phyloP scores from a whole-genome alignment of 2,113 vertebrate genomes.

The Proterorhinus semilunaris region DNA sequence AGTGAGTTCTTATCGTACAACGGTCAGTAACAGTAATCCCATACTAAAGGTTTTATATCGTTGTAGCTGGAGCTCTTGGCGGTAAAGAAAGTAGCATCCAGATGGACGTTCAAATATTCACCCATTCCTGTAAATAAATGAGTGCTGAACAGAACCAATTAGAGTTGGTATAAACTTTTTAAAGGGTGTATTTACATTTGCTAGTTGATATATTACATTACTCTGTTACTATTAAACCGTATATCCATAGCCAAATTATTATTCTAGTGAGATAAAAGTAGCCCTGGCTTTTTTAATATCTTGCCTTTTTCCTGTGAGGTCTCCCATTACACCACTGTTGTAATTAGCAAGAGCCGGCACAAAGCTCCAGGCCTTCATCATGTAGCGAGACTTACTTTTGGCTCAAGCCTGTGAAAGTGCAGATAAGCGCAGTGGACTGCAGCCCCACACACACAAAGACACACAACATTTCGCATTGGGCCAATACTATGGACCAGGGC shows the following conservation, averaged over 20 bases:
- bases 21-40: no score
- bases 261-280: not conserved
- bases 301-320: constrained; percentile 3
- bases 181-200: not conserved
- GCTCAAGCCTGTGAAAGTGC: constrained; percentile 15
- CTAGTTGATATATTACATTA: not conserved
- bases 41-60: no score
- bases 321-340: constrained; percentile 22
- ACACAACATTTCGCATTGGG: not conserved
- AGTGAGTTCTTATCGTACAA: no score
- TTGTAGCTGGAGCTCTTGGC: no score
- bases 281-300: constrained; percentile 2
- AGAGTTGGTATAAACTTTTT: not conserved
- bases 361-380: constrained; percentile 20
- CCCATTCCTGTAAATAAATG: no score
- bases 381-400: constrained; percentile 13
- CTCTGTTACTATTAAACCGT: not conserved
- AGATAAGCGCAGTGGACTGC: constrained; percentile 26
- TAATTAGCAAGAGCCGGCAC: constrained; percentile 19
- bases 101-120: no score
- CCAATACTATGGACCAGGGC: constrained; percentile 25
- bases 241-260: not conserved
- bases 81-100: no score
- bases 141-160: not conserved
- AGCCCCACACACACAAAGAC: not conserved